Evolutionary conservation across 2,797 vertebrate species (phyloP).

Genomic region (Lemur catta): DNA sequence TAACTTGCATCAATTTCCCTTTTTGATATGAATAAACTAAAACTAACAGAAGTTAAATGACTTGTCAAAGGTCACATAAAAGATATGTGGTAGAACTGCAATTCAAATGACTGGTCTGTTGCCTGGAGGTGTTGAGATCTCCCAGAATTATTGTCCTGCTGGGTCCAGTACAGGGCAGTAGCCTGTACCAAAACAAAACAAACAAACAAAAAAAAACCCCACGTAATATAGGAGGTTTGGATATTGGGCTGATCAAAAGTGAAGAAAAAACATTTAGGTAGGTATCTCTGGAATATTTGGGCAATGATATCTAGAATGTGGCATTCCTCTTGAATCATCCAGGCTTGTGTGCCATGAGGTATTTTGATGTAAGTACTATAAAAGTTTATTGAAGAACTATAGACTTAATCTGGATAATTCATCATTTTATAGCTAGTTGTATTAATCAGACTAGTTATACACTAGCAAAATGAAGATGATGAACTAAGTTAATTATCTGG

Average conservation of each 20-base stretch:
- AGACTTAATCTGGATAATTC: conserved; percentile 43
- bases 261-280: conserved; percentile 7
- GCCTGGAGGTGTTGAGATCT: background rate
- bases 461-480: conserved; percentile 52
- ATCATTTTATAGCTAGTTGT: conserved; percentile 20
- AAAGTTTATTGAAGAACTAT: conserved; percentile 18
- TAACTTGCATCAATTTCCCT: background rate
- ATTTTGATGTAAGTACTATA: background rate
- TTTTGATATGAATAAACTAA: background rate
- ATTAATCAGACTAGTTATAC: conserved; percentile 44
- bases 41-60: background rate
- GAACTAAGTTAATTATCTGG: conserved; percentile 54
- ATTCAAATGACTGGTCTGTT: background rate
- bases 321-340: background rate
- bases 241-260: background rate
- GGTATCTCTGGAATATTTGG: background rate
- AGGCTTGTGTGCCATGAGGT: background rate
- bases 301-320: conserved; percentile 11
- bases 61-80: background rate
- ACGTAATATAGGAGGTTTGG: background rate
- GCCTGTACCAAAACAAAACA: background rate
- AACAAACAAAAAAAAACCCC: no score
- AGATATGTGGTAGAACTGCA: background rate
- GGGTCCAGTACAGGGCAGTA: background rate
- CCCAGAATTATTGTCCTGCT: background rate